These are phyloP conservation scores for Fulmarus glacialis DNA, from an alignment of 2,113 vertebrate genomes.

Conservation along the genomic window DNA sequence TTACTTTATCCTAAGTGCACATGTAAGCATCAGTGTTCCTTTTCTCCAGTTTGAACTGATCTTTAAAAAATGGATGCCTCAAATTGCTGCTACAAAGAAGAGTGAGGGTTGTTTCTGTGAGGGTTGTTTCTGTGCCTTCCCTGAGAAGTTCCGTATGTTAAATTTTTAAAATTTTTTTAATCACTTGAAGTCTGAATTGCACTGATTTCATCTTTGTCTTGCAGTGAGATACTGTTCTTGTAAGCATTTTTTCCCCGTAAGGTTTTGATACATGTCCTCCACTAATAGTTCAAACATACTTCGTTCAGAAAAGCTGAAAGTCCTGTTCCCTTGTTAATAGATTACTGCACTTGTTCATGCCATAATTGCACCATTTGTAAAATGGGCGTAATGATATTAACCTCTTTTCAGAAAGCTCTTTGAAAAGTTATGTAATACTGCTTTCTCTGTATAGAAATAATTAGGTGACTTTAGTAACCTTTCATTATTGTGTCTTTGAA, in stretches of 20 bases:
- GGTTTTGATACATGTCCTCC: neutral
- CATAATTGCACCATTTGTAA: neutral
- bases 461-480: neutral
- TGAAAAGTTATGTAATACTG: neutral
- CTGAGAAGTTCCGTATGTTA: neutral
- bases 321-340: neutral
- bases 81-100: neutral
- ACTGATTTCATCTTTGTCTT: neutral
- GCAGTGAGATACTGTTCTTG: neutral
- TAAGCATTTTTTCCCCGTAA: neutral
- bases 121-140: neutral
- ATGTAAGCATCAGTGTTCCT: neutral
- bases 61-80: neutral
- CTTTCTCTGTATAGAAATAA: neutral
- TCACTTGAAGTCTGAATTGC: neutral
- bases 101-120: neutral
- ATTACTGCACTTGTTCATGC: neutral
- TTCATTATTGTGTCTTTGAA: neutral
- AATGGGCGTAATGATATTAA: neutral
- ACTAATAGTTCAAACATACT: neutral
- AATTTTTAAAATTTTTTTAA: neutral
- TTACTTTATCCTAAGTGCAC: neutral
- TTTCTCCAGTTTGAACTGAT: neutral
- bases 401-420: neutral
- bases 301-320: neutral